Percentiles rank a stretch among this genome's conserved stretches.
These are phyloP conservation scores for Lepidocyrtoides sp. DNA, from an alignment of 2,888 invertebrate species.

Conservation along the genomic window DNA sequence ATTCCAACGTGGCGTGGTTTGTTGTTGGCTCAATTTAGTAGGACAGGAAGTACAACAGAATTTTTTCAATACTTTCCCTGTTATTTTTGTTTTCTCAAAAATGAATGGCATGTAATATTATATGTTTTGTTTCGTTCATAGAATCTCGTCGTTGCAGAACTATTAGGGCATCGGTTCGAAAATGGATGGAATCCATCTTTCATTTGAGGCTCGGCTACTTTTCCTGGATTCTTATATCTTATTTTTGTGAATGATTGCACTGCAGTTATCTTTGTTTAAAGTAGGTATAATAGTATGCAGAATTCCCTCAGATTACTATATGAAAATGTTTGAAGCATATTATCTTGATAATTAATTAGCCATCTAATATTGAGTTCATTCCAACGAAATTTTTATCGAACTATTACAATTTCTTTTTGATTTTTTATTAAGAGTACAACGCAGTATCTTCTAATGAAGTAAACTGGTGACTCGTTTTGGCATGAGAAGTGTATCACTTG, in stretches of 20 bases:
- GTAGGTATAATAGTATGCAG: background rate
- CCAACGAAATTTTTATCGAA: background rate
- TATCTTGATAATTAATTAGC: background rate
- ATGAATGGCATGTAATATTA: background rate
- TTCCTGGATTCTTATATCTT: background rate
- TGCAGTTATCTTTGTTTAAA: background rate
- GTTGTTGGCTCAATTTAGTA: background rate
- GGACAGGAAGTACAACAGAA: background rate
- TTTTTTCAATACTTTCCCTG: background rate
- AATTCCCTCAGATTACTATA: background rate
- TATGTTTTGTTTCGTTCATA: background rate
- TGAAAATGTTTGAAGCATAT: background rate
- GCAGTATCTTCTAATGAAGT: conserved; percentile 58
- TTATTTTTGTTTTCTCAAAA: conserved; percentile 14
- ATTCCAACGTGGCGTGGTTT: background rate
- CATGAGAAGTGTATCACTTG: conserved; percentile 88
- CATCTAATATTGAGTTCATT: background rate
- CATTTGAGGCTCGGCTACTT: conserved; percentile 69
- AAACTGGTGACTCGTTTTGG: conserved; percentile 37
- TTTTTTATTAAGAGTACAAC: conserved; percentile 57
- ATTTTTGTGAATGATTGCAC: conserved; percentile 22
- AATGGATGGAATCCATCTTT: conserved; percentile 74
- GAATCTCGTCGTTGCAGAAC: conserved; percentile 65
- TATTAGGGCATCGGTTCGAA: conserved; percentile 72
- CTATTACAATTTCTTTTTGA: background rate